Evolutionary conservation across 2,888 invertebrate genomes (phyloP), one percentile per base, ranked within the genome.

Genomic region (Tinea trinotella): DNA sequence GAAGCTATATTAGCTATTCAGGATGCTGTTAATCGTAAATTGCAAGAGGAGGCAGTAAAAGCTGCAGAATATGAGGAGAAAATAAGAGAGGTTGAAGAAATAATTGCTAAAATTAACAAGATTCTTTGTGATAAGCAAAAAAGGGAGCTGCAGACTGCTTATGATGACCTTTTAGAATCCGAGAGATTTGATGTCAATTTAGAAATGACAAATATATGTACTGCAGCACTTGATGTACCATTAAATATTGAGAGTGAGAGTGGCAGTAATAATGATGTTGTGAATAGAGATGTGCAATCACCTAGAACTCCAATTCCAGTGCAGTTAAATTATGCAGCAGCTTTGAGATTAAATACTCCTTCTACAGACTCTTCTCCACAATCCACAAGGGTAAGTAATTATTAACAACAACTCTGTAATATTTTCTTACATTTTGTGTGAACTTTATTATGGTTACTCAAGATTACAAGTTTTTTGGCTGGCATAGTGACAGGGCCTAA

Each of bases 1-100:
- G 77, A 85, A 67, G 85, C 83, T 44, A 83, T 85, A 59, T 59
- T 85, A 44, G 66, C 60, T 53, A 82, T 85, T 56, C 85, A 85
- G 56, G 76, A 82, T 62, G 81, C 82, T 54, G 83, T 85, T 12
- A 71, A 83, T 62, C 60, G 68, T 7, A 71, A 80, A 64, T 71
- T 87, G 52, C 58, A 67, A 2, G 71, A 68, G 56, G 85, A 86
- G 66, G 85, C 83, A 10, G 71, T 68, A 60, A 64, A 77, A 56
- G 83, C 84, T 48, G 77, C 80, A 1, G 76, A 73, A 61, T 79
- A 78, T 65, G 86, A 87, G 59, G 61, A 61, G 48, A 73, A 67
- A 10, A 78, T 86, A 10, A 70, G 78, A 58, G 84, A 84, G 58
- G 63, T 87, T 5, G 82, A 82, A 60, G 71, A 77, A 48, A 87